Evolutionary conservation across 2,113 vertebrate species (phyloP).

Genomic region (Motacilla alba): DNA sequence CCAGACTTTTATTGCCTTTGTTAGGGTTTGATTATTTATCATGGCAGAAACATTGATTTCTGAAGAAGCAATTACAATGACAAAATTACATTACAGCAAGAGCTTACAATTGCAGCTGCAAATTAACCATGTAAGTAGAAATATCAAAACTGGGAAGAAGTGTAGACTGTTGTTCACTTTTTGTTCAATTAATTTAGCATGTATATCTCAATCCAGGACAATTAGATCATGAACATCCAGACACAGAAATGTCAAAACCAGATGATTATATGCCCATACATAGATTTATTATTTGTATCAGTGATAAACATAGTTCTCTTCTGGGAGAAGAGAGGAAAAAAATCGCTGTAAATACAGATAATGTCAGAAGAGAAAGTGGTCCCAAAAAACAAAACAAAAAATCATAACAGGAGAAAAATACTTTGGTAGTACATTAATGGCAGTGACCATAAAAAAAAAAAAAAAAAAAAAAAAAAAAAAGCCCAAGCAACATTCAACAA

Average conservation of each 20-base stretch:
- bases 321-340: neutral
- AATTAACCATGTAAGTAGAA: neutral
- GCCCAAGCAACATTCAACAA: fast-evolving
- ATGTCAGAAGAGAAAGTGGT: neutral
- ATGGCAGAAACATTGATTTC: neutral
- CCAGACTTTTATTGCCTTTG: neutral
- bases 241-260: neutral
- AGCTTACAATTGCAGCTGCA: neutral
- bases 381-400: neutral
- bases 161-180: neutral
- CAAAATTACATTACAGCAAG: neutral
- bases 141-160: neutral
- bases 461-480: no score
- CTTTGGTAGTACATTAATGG: neutral
- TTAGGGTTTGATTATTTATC: neutral
- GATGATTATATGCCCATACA: neutral
- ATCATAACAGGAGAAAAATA: neutral
- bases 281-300: neutral
- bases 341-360: neutral
- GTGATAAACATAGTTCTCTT: neutral
- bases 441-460: neutral
- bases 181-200: neutral
- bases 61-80: neutral
- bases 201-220: neutral
- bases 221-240: neutral